Conservation (phyloP, 37 sponge, comb jelly and placozoan species). For the Chondrilla cf. caribensis region DNA sequence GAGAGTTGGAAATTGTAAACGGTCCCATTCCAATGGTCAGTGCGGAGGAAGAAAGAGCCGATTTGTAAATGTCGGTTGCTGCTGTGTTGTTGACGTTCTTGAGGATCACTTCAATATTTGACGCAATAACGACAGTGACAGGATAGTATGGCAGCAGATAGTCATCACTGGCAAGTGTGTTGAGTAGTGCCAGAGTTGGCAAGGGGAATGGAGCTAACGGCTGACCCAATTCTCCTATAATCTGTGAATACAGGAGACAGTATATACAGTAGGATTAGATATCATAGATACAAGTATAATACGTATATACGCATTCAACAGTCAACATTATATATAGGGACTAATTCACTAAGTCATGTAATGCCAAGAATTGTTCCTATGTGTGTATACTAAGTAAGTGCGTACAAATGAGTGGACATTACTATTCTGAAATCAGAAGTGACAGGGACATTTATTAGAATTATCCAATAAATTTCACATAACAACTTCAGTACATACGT, state of each 20-base stretch:
- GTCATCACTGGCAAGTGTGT: background rate
- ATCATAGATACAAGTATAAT: too few relatives aligned
- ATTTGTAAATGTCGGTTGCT: background rate
- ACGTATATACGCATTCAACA: too few relatives aligned
- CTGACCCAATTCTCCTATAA: background rate
- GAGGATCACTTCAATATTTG: background rate
- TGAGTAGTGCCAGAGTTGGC: background rate
- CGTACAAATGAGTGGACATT: too few relatives aligned
- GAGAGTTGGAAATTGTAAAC: background rate
- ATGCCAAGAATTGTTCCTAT: too few relatives aligned
- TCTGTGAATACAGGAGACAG: background rate
- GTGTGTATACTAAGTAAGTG: too few relatives aligned
- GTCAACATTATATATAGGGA: too few relatives aligned
- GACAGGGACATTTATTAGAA: too few relatives aligned
- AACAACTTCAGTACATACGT: too few relatives aligned
- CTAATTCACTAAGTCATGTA: too few relatives aligned
- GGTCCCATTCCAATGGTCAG: background rate
- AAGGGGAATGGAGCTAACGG: background rate
- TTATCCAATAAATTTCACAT: too few relatives aligned
- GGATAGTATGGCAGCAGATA: conserved; percentile 21
- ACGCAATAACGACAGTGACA: background rate
- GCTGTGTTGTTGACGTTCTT: conserved; percentile 10
- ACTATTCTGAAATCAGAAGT: too few relatives aligned
- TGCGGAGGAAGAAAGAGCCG: background rate
- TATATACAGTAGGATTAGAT: background rate